Conservation (phyloP, 2,113 vertebrate genomes). For the Osmerus mordax region DNA sequence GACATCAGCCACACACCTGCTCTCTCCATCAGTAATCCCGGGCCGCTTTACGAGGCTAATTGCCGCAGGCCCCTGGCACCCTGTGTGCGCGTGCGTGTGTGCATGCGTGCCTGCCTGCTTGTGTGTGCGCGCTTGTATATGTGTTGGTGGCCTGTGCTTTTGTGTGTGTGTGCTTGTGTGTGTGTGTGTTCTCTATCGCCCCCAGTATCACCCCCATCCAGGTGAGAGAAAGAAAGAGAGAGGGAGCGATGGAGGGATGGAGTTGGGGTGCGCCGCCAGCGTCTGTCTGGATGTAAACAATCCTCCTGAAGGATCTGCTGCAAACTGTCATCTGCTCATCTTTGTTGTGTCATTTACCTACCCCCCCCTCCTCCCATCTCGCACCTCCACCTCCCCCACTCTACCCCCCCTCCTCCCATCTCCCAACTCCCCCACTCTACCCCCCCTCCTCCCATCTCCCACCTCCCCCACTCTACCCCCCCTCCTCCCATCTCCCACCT, state of each 20-base stretch:
- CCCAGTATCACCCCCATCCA: constrained; percentile 68
- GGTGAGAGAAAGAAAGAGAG: constrained; percentile 34
- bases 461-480: no score
- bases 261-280: constrained; percentile 73
- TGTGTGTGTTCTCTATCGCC: constrained; percentile 40
- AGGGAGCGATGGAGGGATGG: constrained; percentile 54
- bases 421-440: constrained; percentile 70
- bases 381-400: constrained; percentile 55
- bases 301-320: constrained; percentile 91
- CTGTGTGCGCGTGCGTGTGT: constrained; percentile 27
- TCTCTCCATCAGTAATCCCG: constrained; percentile 40
- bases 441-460: constrained; percentile 1
- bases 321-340: constrained; percentile 93
- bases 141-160: constrained; percentile 35
- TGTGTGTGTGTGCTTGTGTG: neutral
- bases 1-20: constrained; percentile 12
- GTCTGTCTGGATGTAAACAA: constrained; percentile 90
- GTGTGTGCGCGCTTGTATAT: constrained; percentile 31
- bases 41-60: constrained; percentile 37
- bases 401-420: constrained; percentile 71
- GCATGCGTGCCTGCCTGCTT: constrained; percentile 10
- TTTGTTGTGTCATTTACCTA: constrained; percentile 99
- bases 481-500: no score
- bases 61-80: constrained; percentile 18
- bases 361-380: constrained; percentile 69